Evolutionary conservation across 2,888 invertebrate genomes (phyloP).

Genomic region (Rhingia campestris): DNA sequence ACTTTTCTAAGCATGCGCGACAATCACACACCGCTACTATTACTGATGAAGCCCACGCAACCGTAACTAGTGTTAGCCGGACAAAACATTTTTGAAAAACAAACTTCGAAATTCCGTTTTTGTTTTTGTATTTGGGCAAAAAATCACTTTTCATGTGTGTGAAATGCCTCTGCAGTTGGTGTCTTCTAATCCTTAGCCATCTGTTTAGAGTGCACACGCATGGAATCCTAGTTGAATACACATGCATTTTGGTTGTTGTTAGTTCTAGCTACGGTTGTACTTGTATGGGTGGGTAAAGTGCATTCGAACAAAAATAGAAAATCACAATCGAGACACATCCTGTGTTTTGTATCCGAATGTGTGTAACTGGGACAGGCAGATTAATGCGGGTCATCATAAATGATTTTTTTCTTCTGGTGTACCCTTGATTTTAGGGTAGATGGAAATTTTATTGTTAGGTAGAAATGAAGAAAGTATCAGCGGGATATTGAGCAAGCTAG

Average conservation of each 20-base stretch:
- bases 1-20: constrained; percentile 50
- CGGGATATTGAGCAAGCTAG: not conserved
- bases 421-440: constrained; percentile 52
- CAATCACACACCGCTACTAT: constrained; percentile 49
- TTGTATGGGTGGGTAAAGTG: constrained; percentile 25
- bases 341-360: constrained; percentile 39
- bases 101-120: constrained; percentile 40
- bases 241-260: constrained; percentile 9
- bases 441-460: constrained; percentile 17
- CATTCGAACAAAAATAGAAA: constrained; percentile 64
- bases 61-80: constrained; percentile 51
- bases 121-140: constrained; percentile 26
- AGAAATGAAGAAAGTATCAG: constrained; percentile 15
- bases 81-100: constrained; percentile 28
- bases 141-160: constrained; percentile 44
- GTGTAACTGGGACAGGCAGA: constrained; percentile 65
- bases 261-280: not conserved
- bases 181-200: constrained; percentile 65
- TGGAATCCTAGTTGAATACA: constrained; percentile 40
- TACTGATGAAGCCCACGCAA: constrained; percentile 58
- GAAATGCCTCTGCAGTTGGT: constrained; percentile 69
- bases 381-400: constrained; percentile 68
- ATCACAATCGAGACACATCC: constrained; percentile 62
- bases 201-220: constrained; percentile 62
- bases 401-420: constrained; percentile 13